phyloP scores from a whole-genome alignment of 2,797 vertebrate species.

The Phyllotis vaccarum region DNA sequence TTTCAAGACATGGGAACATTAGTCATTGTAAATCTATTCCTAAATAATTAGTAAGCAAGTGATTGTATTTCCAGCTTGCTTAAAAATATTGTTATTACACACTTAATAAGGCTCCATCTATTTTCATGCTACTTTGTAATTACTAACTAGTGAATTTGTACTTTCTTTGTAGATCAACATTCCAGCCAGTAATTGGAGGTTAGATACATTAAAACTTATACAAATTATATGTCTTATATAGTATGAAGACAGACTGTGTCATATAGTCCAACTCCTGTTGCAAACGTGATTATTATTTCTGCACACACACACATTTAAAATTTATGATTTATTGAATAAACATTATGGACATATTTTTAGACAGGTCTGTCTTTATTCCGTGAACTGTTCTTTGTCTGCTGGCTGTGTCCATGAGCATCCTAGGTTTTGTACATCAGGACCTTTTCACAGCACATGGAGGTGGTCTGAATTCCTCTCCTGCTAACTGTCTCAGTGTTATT shows the following conservation, averaged over 20 bases:
- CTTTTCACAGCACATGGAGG: neutral
- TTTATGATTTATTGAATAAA: neutral
- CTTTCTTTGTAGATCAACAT: conserved; percentile 35
- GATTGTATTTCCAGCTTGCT: neutral
- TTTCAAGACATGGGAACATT: neutral
- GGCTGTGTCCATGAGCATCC: neutral
- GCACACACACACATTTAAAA: neutral
- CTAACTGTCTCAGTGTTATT: neutral
- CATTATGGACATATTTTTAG: neutral
- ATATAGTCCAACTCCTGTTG: neutral
- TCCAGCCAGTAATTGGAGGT: conserved; percentile 45
- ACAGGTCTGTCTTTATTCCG: neutral
- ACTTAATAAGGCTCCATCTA: conserved; percentile 27
- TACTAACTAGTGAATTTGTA: conserved; percentile 65
- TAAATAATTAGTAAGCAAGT: neutral
- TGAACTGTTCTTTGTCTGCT: neutral
- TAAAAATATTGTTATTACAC: conserved; percentile 49
- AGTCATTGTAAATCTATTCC: neutral
- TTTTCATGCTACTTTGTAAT: conserved; percentile 47
- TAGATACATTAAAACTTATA: conserved; percentile 2
- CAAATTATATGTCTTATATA: conserved; percentile 38
- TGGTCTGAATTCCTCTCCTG: fast-evolving
- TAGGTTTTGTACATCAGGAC: neutral
- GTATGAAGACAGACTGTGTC: neutral
- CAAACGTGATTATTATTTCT: neutral